Percentiles rank a stretch among this genome's conserved stretches.
These are phyloP conservation scores for Fregata magnificens DNA, from an alignment of 2,113 vertebrate species.

Conservation along the genomic window DNA sequence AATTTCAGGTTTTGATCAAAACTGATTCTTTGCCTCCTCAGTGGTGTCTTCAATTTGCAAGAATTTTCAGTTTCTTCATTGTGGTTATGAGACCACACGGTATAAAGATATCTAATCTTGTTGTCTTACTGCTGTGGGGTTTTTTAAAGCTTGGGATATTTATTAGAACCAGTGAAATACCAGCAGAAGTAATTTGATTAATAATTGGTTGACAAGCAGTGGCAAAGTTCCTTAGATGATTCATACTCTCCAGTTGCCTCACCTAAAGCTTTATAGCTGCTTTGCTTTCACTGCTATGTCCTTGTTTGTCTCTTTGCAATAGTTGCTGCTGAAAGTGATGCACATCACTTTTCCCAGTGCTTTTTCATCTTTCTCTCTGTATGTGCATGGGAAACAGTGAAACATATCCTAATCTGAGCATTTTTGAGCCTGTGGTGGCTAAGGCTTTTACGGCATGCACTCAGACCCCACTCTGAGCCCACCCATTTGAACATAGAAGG, in stretches of 20 bases:
- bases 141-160: not conserved
- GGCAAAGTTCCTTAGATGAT: not conserved
- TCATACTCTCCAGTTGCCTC: not conserved
- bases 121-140: not conserved
- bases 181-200: not conserved
- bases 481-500: not conserved
- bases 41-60: not conserved
- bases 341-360: not conserved
- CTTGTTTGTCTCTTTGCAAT: not conserved
- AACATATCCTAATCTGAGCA: not conserved
- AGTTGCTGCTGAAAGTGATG: not conserved
- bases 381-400: not conserved
- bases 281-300: not conserved
- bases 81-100: not conserved
- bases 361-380: not conserved
- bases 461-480: not conserved
- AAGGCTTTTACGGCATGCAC: not conserved
- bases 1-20: not conserved
- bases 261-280: not conserved
- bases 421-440: not conserved
- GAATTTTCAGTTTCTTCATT: not conserved
- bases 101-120: not conserved
- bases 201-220: slow-evolving; percentile 28
- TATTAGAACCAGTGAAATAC: not conserved
- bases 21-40: not conserved